Evolutionary conservation across 1,140 invertebrate genomes (phyloP), one percentile per base, ranked within the genome.

Genomic region (Drosophila santomea): DNA sequence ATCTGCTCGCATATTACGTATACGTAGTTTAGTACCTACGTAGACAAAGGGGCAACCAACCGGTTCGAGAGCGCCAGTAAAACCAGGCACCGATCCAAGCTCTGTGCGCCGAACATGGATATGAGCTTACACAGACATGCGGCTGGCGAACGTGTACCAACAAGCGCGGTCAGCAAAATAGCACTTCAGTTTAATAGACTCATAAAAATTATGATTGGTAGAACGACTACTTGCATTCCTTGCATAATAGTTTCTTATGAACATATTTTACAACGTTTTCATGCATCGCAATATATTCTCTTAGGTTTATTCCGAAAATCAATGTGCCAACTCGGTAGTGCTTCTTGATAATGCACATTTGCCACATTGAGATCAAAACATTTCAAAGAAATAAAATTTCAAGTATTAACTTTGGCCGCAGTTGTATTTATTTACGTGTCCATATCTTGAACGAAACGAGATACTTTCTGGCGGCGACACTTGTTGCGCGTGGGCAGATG

Each of bases 401-500:
- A 8, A n/a, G 3, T 28, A 38, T 35, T 11, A 35, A 14, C n/a
- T 28, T 14, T 17, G 3, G 5, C 25, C 17, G 0, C 10, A 2
- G 35, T 10, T 50, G 61, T 64, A n/a, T 4, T 20, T 1, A 5
- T 23, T 14, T 43, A 45, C 44, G 41, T 38, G 23, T 44, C 35
- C 41, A 52, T 50, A 28, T 76, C 28, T 58, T 56, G n/a, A 59
- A 72, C 52, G 64, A 75, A 86, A 88, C 66, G 44, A 71, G 71
- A 88, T 78, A 68, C 63, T 58, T 79, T 80, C 75, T n/a, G 63
- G 41, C 57, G 71, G 41, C 63, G 68, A 67, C 82, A 88, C 82
- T 88, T 86, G 83, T 58, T 74, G 74, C 54, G 82, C 79, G 82
- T 86, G 71, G 82, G 82, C 25, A 25, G 62, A 7, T 50, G 15